Evolutionary conservation across 2,797 vertebrate species (phyloP), one percentile per base, ranked within the genome.

Genomic region (Gadopsis marmoratus): DNA sequence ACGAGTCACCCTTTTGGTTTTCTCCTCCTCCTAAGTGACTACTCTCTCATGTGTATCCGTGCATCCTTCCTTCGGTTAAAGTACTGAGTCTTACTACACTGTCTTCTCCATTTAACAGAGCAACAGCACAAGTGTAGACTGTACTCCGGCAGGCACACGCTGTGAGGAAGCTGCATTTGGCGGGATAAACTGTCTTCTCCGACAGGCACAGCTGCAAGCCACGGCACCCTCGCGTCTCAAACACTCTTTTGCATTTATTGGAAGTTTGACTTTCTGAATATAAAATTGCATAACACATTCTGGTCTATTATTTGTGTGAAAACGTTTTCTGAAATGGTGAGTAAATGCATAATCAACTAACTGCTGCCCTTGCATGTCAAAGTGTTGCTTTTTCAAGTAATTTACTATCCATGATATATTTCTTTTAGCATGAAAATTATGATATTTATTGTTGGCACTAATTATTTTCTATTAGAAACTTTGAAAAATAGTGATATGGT

Each of bases 71-170:
- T 60, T 37, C n/a, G 29, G 63, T 48, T 75, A 33, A n/a, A 58
- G 60, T 55, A 63, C 35, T n/a, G 43, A 74, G 75, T 82, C 79
- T 83, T 5, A 87, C 58, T 76, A 54, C 17, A 11, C 54, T 83
- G 77, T 91, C 71, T 74, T 78, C 65, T 92, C 82, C 33, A 66
- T 89, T 89, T 81, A 67, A 87, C 92, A 96, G 95, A 89, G 71
- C 93, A 95, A 92, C 86, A 81, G 45, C 74, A 89, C 19, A 94
- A 86, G 84, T 92, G 92, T 64, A 79, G 84, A 47, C 19, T 11
- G 3, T 94, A 92, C 85, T 79, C 88, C n/a, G 93, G 92, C 78
- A 91, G 87, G 33, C 64, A 87, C n/a, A 84, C 80, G 0, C 77
- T 89, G 76, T 92, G 83, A 93, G 53, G 82, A 86, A 9, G 66